These are phyloP conservation scores for Cephalophus harveyi DNA, from an alignment of 2,113 vertebrate species.

Conservation along the genomic window DNA sequence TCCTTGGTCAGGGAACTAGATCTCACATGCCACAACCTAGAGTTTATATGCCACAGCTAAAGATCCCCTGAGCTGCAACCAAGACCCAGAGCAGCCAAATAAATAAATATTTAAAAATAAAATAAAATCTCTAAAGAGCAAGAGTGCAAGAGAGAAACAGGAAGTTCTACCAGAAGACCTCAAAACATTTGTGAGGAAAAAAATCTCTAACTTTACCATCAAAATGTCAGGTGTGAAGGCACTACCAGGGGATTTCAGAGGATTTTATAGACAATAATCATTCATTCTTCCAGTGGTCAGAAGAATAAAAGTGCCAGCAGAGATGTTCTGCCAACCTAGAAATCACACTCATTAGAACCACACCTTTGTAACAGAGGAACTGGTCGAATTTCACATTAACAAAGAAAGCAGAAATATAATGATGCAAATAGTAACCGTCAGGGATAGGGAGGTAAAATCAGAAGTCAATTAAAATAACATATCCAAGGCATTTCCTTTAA, in stretches of 20 bases:
- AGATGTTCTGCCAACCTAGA: background rate
- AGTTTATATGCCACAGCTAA: background rate
- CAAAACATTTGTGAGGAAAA: background rate
- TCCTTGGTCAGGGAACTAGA: background rate
- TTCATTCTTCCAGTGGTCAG: background rate
- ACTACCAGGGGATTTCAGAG: background rate
- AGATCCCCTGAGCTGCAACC: background rate
- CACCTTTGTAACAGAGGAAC: background rate
- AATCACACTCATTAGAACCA: background rate
- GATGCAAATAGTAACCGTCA: background rate
- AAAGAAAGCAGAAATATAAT: background rate
- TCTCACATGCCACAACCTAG: background rate
- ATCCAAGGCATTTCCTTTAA: background rate
- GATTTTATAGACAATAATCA: background rate
- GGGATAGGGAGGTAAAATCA: constrained; percentile 25
- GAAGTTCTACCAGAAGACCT: background rate
- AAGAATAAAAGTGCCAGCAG: background rate
- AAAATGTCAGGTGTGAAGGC: background rate
- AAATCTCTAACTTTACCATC: background rate
- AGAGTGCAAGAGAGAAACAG: background rate
- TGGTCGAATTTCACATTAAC: background rate
- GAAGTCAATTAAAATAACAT: constrained; percentile 29
- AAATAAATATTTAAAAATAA: background rate
- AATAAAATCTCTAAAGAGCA: background rate
- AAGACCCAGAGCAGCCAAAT: background rate